A percentile compares a stretch with the other conserved stretches of the same genome.
phyloP scores from a whole-genome alignment of 2,113 vertebrate genomes.

The Ammodytes dubius region DNA sequence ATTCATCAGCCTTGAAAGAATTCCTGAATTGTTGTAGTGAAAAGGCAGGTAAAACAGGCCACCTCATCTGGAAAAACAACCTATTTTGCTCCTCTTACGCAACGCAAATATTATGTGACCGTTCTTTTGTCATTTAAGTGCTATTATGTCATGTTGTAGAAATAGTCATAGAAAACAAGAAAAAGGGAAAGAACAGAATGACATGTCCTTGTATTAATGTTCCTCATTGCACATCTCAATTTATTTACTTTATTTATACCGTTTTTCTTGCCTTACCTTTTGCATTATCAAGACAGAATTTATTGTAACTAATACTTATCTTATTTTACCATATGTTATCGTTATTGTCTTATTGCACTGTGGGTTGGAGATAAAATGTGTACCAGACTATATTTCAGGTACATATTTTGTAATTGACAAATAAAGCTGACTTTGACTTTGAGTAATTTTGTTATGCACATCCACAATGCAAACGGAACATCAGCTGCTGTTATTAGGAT shows the following conservation, averaged over 20 bases:
- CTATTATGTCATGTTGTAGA: background rate
- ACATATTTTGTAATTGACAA: too few species aligned
- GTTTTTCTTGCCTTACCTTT: too few species aligned
- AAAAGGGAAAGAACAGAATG: background rate
- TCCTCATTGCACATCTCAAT: too few species aligned
- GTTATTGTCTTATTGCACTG: too few species aligned
- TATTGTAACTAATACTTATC: too few species aligned
- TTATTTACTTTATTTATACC: too few species aligned
- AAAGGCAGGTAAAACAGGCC: background rate
- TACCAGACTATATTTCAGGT: too few species aligned
- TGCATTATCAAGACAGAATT: too few species aligned
- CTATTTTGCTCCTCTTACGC: background rate
- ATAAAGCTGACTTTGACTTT: too few species aligned
- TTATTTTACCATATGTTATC: too few species aligned
- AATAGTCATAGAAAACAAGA: background rate
- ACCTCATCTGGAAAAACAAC: background rate
- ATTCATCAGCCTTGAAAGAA: background rate
- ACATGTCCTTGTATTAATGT: background rate
- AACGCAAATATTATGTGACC: slow-evolving; percentile 1
- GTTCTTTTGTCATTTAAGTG: background rate
- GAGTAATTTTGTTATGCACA: too few species aligned
- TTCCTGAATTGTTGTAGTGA: background rate
- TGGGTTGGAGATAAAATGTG: too few species aligned
- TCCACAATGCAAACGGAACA: background rate
- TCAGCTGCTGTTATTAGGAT: background rate